phyloP scores from a whole-genome alignment of 2,797 vertebrate genomes.

The Danio choprae region DNA sequence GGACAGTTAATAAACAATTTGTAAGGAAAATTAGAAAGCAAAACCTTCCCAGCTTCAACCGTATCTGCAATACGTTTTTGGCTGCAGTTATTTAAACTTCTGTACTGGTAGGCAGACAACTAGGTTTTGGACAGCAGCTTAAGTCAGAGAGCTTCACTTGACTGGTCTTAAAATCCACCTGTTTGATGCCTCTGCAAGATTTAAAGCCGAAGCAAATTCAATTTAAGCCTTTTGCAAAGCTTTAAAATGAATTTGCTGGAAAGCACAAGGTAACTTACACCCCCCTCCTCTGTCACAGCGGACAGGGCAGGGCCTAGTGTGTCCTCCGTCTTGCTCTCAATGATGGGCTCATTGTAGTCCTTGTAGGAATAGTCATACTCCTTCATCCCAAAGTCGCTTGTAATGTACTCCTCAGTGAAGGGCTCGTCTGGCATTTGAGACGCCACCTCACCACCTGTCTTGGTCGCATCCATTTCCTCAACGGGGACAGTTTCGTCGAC shows the following conservation, averaged over 20 bases:
- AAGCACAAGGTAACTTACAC: constrained; percentile 84
- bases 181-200: constrained; percentile 42
- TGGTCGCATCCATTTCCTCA: constrained; percentile 73
- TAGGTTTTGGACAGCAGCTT: neutral
- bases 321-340: constrained; percentile 75
- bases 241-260: constrained; percentile 66
- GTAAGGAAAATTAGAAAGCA: no score
- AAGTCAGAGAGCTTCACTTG: neutral
- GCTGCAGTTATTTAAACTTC: no score
- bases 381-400: constrained; percentile 78
- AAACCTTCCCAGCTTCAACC: no score
- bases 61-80: no score
- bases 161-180: neutral
- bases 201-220: constrained; percentile 55
- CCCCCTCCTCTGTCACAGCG: constrained; percentile 86
- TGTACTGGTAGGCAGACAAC: neutral
- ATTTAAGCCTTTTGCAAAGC: constrained; percentile 68
- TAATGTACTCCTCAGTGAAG: constrained; percentile 83
- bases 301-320: constrained; percentile 87
- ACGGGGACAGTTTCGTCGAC: constrained; percentile 70
- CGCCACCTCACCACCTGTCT: constrained; percentile 72
- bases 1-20: no score
- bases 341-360: constrained; percentile 82
- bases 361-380: constrained; percentile 91
- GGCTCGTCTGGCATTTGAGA: constrained; percentile 73